Evolutionary conservation across 37 sponge, comb jelly and placozoan genomes (phyloP).

Genomic region (Halichondria panicea): DNA sequence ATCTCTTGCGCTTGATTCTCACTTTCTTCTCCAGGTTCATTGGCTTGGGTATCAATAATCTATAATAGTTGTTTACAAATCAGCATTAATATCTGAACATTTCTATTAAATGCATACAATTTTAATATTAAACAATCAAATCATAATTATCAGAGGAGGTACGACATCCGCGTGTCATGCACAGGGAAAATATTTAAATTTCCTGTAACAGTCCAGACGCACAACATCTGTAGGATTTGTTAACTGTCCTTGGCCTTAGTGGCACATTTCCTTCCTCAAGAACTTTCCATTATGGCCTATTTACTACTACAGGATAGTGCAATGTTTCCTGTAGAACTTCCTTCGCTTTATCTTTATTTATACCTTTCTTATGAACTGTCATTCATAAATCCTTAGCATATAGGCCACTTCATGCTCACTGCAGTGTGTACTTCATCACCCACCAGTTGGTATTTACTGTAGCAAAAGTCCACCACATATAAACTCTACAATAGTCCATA

Average conservation of each 20-base stretch:
- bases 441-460: neutral
- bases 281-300: neutral
- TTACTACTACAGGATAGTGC: neutral
- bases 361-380: neutral
- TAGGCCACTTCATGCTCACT: neutral
- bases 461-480: neutral
- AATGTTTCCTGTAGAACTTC: constrained; percentile 6
- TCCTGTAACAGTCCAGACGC: neutral
- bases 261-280: neutral
- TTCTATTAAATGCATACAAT: neutral
- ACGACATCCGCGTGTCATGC: too few species aligned
- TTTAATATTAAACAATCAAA: neutral
- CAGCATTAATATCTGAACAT: too few species aligned
- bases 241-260: neutral
- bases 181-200: constrained; percentile 1
- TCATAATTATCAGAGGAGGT: too few species aligned
- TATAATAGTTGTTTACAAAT: too few species aligned
- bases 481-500: neutral
- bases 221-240: neutral
- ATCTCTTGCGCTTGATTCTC: neutral
- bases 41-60: neutral
- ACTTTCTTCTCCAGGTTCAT: neutral
- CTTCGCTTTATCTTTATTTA: neutral
- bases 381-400: neutral
- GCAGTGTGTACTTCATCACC: neutral